Percentiles rank a stretch among this genome's conserved stretches.
These are phyloP conservation scores for Dendronephthya gigantea DNA, from an alignment of 64 coral and sea anemone genomes.

Conservation along the genomic window DNA sequence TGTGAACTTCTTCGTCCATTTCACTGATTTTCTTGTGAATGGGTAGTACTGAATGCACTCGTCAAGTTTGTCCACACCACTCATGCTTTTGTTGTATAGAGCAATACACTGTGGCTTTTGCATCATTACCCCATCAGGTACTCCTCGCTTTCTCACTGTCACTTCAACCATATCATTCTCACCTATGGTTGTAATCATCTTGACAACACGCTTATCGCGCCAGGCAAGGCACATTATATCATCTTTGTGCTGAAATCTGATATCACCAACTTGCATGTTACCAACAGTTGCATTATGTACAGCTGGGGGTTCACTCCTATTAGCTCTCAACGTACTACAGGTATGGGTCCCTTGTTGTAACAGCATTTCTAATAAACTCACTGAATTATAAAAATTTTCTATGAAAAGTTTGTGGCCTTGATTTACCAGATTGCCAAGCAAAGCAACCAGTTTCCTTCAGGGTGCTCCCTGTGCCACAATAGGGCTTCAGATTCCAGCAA, in stretches of 20 bases:
- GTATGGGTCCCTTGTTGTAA: neutral
- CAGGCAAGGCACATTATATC: slow-evolving; percentile 13
- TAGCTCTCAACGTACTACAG: neutral
- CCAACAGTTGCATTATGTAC: neutral
- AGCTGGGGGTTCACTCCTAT: neutral
- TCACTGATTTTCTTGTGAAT: neutral
- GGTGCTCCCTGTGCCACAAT: neutral
- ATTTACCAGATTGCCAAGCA: neutral
- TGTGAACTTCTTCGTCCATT: neutral
- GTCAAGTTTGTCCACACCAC: neutral
- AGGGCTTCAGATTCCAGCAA: neutral
- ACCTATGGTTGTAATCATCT: neutral
- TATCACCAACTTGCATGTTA: neutral
- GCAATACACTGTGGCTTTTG: neutral
- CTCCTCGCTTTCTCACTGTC: neutral
- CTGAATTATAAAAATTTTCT: neutral
- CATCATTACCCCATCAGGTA: neutral
- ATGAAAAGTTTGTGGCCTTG: neutral
- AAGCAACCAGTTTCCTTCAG: neutral
- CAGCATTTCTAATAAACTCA: neutral
- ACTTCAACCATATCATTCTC: neutral
- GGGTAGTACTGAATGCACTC: neutral
- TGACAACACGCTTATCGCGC: neutral
- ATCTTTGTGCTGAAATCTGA: neutral
- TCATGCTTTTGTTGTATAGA: neutral